Evolutionary conservation across 1,140 invertebrate species (phyloP), one percentile per base, ranked within the genome.

Genomic region (Aphis gossypii): DNA sequence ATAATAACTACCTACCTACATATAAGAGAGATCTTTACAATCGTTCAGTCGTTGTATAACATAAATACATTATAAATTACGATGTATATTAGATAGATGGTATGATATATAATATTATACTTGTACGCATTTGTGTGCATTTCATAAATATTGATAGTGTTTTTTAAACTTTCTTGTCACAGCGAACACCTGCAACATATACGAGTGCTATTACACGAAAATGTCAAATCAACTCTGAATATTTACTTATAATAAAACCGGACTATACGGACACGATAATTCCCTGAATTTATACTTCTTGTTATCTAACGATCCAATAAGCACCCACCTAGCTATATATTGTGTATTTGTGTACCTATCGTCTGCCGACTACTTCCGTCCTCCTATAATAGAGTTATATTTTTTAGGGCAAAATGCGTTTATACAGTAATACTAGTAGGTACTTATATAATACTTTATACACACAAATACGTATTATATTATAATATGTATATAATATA

Each of bases 161-260:
- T 25, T 41, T 25, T 84, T 41, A 83, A 83, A 84, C 38, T 84
- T 84, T 84, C 38, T 44, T 41, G 83, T 84, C 23, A 84, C 83
- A 44, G 41, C 8, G 38, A 84, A 41, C 83, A 84, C 38, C 41
- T 38, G 83, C 38, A 41, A 25, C 23, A 83, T 83, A 76, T 23
- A 21, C 38, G 38, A 41, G 3, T 41, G 3, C 38, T 41, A 41
- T 41, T 41, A 83, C 82, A 23, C 35, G 6, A 20, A 84, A 84
- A 84, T 87, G 84, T 87, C 41, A 87, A 87, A 48, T 87, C 44
- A 30, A 87, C 84, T 46, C 30, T 44, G 84, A 87, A 48, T 87
- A 41, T 76, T 76, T 76, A 76, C 60, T 76, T 25, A 46, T 30
- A 88, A 54, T 35, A 88, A 88, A 88, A 88, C 48, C 87, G 87